Evolutionary conservation across 2,113 vertebrate species (phyloP).

Genomic region (Archilochus colubris): DNA sequence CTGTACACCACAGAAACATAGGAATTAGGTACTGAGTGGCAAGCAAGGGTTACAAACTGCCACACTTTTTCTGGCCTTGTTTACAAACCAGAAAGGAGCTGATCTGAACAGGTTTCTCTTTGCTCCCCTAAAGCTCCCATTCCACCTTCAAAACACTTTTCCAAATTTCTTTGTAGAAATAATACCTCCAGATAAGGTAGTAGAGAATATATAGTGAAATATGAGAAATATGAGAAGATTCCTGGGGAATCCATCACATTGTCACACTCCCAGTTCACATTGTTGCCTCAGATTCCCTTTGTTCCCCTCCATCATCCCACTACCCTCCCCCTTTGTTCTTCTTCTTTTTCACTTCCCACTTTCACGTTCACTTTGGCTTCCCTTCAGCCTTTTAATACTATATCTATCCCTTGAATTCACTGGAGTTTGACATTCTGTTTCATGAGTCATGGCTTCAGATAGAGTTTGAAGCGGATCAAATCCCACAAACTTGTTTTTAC

Average conservation of each 20-base stretch:
- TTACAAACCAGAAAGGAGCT: background rate
- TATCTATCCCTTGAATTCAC: conserved; percentile 33
- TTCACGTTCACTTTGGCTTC: conserved; percentile 2
- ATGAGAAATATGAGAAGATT: background rate
- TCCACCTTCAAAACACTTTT: background rate
- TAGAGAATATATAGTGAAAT: background rate
- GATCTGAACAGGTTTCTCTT: background rate
- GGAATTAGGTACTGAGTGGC: background rate
- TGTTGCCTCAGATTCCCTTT: conserved; percentile 41
- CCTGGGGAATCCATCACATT: background rate
- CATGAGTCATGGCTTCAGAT: conserved; percentile 15
- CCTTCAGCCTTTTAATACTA: background rate
- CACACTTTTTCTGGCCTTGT: background rate
- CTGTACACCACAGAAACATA: background rate
- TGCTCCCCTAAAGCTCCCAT: background rate
- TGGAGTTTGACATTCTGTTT: conserved; percentile 30
- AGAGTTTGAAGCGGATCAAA: conserved; percentile 27
- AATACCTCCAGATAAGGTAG: background rate
- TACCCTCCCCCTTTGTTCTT: conserved; percentile 14
- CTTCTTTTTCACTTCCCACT: conserved; percentile 16
- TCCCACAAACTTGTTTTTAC: conserved; percentile 10
- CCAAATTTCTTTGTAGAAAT: background rate
- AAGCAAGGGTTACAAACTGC: background rate
- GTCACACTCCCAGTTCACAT: background rate
- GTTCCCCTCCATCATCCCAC: background rate